Evolutionary conservation across 2,888 invertebrate species (phyloP).

Genomic region (Oegoconia quadripuncta): DNA sequence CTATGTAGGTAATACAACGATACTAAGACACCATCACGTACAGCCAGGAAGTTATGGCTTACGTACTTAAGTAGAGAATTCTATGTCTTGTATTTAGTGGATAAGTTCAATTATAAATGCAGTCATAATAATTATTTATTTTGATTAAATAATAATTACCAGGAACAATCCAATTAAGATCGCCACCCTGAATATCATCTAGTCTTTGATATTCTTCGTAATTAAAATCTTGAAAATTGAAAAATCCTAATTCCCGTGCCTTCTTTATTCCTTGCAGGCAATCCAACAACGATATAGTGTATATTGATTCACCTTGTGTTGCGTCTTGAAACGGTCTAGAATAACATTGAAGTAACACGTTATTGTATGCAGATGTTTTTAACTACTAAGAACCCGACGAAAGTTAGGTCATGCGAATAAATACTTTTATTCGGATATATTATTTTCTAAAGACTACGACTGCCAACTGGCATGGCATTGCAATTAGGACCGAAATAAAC

Average conservation of each 20-base stretch:
- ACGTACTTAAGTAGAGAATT: too few species aligned
- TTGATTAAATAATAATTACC: constrained; percentile 83
- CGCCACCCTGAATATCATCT: constrained; percentile 90
- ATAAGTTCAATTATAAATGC: neutral
- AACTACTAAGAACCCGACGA: too few species aligned
- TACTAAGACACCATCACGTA: too few species aligned
- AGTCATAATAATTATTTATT: neutral
- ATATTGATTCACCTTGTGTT: constrained; percentile 85
- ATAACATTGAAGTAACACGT: constrained; percentile 8
- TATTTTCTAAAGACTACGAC: too few species aligned
- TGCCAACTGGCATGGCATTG: too few species aligned
- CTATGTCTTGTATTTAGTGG: too few species aligned
- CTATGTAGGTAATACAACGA: too few species aligned
- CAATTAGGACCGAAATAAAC: too few species aligned
- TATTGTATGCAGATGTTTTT: too few species aligned
- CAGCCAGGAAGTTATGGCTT: too few species aligned
- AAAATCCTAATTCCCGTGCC: constrained; percentile 86
- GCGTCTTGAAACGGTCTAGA: constrained; percentile 86
- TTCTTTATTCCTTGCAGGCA: constrained; percentile 83
- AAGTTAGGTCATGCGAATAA: too few species aligned
- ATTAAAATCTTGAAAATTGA: constrained; percentile 91
- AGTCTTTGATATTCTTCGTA: constrained; percentile 89
- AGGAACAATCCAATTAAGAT: constrained; percentile 94
- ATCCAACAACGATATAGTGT: constrained; percentile 82
- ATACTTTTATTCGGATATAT: too few species aligned